These are phyloP conservation scores for Lasioglossum zephyrum DNA, from an alignment of 2,888 invertebrate species.

Conservation along the genomic window DNA sequence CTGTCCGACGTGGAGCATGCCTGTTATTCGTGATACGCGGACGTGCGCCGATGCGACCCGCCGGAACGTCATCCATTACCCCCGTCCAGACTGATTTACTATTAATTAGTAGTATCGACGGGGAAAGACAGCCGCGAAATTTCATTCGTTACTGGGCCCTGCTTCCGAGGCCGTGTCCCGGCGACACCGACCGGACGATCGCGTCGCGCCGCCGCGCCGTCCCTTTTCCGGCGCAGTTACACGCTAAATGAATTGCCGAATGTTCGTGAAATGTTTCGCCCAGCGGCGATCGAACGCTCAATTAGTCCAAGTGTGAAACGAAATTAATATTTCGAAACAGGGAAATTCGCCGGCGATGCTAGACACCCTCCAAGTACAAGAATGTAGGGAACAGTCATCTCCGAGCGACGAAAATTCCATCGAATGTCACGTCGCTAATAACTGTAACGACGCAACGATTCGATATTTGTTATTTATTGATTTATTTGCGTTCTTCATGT, in stretches of 20 bases:
- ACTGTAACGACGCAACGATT: too few species aligned
- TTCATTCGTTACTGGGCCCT: constrained; percentile 46
- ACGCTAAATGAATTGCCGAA: constrained; percentile 41
- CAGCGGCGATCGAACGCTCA: constrained; percentile 22
- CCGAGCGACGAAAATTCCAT: too few species aligned
- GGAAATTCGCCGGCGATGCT: neutral
- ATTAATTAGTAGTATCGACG: constrained; percentile 63
- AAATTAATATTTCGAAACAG: constrained; percentile 9
- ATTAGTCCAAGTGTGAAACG: constrained; percentile 27
- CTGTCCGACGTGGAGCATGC: constrained; percentile 59
- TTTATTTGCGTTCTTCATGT: too few species aligned
- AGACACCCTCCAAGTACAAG: too few species aligned
- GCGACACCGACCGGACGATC: neutral
- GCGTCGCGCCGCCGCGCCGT: too few species aligned
- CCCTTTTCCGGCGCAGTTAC: constrained; percentile 7
- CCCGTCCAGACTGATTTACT: constrained; percentile 58
- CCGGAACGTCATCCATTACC: constrained; percentile 63
- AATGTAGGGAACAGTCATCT: too few species aligned
- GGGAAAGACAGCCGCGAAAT: constrained; percentile 50
- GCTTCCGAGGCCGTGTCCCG: neutral
- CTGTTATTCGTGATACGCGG: constrained; percentile 58
- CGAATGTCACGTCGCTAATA: too few species aligned
- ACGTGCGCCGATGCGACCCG: constrained; percentile 42
- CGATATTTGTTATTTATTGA: too few species aligned
- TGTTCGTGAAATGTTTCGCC: constrained; percentile 23